A percentile compares a stretch with the other conserved stretches of the same genome.
phyloP scores from a whole-genome alignment of 2,888 invertebrate genomes.

The Sarcophaga subvicina region DNA sequence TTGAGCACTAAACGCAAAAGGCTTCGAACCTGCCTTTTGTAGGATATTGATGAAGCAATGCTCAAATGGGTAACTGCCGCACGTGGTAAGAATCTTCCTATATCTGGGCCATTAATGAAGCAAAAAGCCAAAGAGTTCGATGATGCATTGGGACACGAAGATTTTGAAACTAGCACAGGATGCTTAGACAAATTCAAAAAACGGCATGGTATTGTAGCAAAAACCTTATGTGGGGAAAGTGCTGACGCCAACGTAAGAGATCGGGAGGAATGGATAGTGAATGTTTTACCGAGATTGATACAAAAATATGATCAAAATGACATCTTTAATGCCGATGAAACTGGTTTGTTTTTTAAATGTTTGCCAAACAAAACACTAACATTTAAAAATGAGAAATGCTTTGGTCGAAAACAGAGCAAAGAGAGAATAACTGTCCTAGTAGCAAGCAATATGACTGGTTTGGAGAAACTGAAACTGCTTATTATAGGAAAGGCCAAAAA shows the following conservation, averaged over 20 bases:
- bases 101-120: constrained; percentile 44
- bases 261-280: no score
- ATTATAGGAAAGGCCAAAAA: constrained; percentile 4
- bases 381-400: neutral
- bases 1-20: no score
- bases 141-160: constrained; percentile 30
- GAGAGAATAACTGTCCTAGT: constrained; percentile 40
- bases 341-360: no score
- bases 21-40: no score
- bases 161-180: constrained; percentile 42
- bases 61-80: constrained; percentile 41
- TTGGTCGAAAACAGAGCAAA: constrained; percentile 9
- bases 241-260: neutral
- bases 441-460: constrained; percentile 58
- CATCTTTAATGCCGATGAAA: no score
- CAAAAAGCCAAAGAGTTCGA: constrained; percentile 30
- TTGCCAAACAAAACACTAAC: no score
- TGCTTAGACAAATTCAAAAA: constrained; percentile 31
- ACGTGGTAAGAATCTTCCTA: constrained; percentile 48
- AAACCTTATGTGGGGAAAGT: constrained; percentile 2
- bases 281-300: no score
- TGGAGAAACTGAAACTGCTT: constrained; percentile 58
- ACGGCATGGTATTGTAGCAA: constrained; percentile 26
- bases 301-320: no score
- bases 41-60: no score